Percentiles rank a stretch among this genome's conserved stretches.
These are phyloP conservation scores for Anthonomus grandis DNA, from an alignment of 1,140 invertebrate species.

Conservation along the genomic window DNA sequence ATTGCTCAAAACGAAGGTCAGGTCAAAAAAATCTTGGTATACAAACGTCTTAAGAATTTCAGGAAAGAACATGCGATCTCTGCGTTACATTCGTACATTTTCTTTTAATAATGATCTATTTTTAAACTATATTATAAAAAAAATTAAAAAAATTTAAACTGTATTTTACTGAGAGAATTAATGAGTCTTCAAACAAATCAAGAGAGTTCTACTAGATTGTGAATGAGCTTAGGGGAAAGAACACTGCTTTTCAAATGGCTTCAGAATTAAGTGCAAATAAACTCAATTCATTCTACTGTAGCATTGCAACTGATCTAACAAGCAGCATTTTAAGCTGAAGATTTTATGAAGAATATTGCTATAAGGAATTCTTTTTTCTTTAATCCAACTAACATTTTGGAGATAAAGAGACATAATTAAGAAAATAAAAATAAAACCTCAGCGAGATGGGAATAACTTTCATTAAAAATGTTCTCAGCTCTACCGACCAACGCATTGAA, in stretches of 20 bases:
- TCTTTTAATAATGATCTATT: neutral
- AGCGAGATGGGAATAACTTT: neutral
- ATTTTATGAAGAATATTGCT: constrained; percentile 3
- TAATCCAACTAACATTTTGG: no score
- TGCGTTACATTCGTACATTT: neutral
- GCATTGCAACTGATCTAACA: no score
- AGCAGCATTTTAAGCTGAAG: neutral
- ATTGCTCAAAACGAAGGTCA: no score
- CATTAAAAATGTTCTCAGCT: constrained; percentile 1
- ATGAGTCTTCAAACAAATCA: constrained; percentile 2
- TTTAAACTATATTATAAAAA: neutral
- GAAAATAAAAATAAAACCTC: constrained; percentile 3
- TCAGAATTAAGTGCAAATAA: neutral
- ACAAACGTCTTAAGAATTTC: no score
- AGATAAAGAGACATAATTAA: constrained; percentile 2
- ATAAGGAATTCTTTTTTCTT: constrained; percentile 2
- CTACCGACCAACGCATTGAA: neutral
- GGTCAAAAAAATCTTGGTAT: no score
- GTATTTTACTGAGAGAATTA: constrained; percentile 6
- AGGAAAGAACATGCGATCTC: no score
- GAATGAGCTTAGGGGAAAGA: no score
- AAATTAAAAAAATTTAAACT: neutral
- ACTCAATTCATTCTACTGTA: constrained; percentile 5
- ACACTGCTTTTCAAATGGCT: neutral
- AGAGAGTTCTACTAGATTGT: constrained; percentile 1